phyloP scores from a whole-genome alignment of 2,113 vertebrate species.

The Gavialis gangeticus region DNA sequence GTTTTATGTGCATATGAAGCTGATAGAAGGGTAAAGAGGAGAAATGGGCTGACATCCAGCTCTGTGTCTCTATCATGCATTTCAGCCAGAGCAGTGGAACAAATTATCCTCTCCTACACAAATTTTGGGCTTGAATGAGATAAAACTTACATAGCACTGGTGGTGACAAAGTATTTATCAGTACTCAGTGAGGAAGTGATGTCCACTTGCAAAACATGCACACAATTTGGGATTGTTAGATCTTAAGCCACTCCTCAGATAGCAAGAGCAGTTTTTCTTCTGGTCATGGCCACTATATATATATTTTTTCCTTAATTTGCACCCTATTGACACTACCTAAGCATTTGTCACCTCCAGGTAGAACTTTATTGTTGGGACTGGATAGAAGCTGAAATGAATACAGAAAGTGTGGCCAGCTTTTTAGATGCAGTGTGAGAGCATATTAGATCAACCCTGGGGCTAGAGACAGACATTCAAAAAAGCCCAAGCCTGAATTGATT shows the following conservation, averaged over 20 bases:
- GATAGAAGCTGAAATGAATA: not conserved
- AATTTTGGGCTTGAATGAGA: not conserved
- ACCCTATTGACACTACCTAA: not conserved
- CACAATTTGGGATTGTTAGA: not conserved
- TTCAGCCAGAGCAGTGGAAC: accelerated
- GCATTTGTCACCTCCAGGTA: not conserved
- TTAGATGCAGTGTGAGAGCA: not conserved
- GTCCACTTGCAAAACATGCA: not conserved
- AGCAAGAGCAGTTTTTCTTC: not conserved
- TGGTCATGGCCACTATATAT: too few relatives aligned
- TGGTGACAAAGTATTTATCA: not conserved
- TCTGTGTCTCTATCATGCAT: not conserved
- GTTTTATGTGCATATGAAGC: not conserved
- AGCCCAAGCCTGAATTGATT: too few relatives aligned
- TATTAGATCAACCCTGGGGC: not conserved
- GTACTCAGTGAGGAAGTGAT: not conserved
- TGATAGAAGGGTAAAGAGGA: not conserved
- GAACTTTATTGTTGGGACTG: not conserved
- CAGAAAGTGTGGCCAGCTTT: not conserved
- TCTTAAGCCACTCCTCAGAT: not conserved
- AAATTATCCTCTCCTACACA: not conserved
- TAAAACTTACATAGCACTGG: not conserved
- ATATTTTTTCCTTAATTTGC: not conserved
- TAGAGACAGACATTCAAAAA: too few relatives aligned
- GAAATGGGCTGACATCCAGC: not conserved